Conservation (phyloP, 2,888 invertebrate genomes). For the Cancer borealis region DNA sequence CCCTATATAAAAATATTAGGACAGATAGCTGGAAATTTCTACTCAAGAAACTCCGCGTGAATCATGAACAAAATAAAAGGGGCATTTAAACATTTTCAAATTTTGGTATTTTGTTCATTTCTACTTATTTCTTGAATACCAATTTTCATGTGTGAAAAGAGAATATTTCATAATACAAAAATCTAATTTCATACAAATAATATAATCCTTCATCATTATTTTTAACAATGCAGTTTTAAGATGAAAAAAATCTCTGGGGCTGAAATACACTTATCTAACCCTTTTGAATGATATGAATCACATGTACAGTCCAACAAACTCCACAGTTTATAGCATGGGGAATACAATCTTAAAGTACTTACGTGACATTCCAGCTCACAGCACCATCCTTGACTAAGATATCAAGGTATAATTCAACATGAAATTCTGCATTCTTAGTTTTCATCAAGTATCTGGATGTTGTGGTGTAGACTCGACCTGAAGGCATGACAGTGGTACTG, state of each 20-base stretch:
- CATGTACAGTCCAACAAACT: background rate
- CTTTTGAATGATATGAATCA: background rate
- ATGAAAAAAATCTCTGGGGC: background rate
- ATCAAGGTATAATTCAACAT: constrained; percentile 55
- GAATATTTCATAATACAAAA: no score
- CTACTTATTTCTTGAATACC: no score
- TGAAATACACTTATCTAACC: background rate
- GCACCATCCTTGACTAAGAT: constrained; percentile 58
- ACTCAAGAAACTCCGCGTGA: background rate
- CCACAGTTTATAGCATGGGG: background rate
- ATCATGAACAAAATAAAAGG: no score
- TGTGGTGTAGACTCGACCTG: constrained; percentile 65
- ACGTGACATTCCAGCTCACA: constrained; percentile 66
- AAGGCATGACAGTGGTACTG: constrained; percentile 69
- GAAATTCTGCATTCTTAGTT: background rate
- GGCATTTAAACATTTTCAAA: no score
- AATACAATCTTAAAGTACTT: constrained; percentile 32
- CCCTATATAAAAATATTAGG: background rate
- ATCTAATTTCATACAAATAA: no score
- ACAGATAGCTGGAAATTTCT: background rate
- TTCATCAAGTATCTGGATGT: constrained; percentile 61
- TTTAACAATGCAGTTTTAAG: no score
- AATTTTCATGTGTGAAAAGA: no score
- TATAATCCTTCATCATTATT: no score
- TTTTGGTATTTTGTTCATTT: no score